Base-by-base conservation (phyloP, 2,888 invertebrate species). In the Epiblema foenella region DNA sequence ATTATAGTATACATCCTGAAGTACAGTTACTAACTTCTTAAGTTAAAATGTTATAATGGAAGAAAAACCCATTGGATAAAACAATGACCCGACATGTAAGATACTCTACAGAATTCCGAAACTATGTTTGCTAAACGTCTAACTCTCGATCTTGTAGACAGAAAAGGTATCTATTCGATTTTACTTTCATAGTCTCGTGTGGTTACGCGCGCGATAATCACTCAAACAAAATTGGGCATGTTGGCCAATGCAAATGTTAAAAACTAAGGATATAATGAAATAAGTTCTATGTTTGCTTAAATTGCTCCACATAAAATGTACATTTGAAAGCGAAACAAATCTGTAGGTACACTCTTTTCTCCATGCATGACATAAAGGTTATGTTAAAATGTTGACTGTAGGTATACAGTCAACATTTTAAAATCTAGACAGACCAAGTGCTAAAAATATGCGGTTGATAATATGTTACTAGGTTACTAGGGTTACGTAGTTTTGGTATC, bases 161-260 rank as follows among this genome's bases (percentile, higher is more conserved):
- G 11, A n/a, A 10, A 57, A 12, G 49, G 18, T 15, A 29, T n/a
- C n/a, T n/a, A n/a, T 49, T 70, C 73, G 75, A 75, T 82, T 83
- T 79, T 79, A 80, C 77, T 82, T 78, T 77, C 75, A 60, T 72
- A 68, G 66, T 83, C 75, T 83, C 85, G 83, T 85, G 83, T 67
- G 75, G 78, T 29, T n/a, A n/a, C n/a, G n/a, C n/a, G 18, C 58
- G 75, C 77, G 24, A 71, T 83, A 79, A 83, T 82, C 77, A 79
- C 75, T 81, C 79, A 85, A 86, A 85, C 86, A 83, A 86, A 86
- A 85, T 79, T 76, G 60, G 72, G 15, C 2, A 10, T 15, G 33
- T 17, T 39, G 8, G 18, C 52, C 10, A 64, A 54, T 8, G 20
- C 54, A 54, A 10, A 18, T 39, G 17, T 39, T 0, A 11, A 2